phyloP scores from a whole-genome alignment of 2,888 invertebrate species.

The Pyrrhosoma nymphula region DNA sequence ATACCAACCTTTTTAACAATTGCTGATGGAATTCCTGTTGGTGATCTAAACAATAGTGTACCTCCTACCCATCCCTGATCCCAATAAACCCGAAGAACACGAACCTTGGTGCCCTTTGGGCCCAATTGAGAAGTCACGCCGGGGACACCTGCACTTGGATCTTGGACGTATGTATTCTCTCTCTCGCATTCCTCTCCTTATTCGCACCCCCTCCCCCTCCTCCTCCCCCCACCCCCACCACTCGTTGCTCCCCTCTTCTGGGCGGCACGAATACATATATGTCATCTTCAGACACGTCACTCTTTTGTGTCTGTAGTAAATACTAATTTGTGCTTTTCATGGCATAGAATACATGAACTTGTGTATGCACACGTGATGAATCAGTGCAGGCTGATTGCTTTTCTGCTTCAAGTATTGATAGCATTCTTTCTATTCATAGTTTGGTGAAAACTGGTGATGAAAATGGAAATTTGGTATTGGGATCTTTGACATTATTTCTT shows the following conservation, averaged over 20 bases:
- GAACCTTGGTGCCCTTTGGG: constrained; percentile 92
- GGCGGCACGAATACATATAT: neutral
- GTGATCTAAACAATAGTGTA: constrained; percentile 76
- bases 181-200: neutral
- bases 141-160: constrained; percentile 80
- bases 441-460: neutral
- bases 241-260: neutral
- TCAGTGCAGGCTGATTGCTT: neutral
- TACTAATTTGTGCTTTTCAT: neutral
- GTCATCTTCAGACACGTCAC: neutral
- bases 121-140: constrained; percentile 70
- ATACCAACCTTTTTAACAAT: constrained; percentile 38
- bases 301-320: neutral
- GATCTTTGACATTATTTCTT: neutral
- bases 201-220: neutral
- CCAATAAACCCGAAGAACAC: constrained; percentile 93
- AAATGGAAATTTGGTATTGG: neutral
- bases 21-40: neutral
- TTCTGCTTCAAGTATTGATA: neutral
- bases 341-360: neutral
- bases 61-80: constrained; percentile 91
- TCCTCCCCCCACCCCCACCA: neutral
- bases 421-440: neutral
- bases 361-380: neutral
- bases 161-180: constrained; percentile 54